A percentile compares a stretch with the other conserved stretches of the same genome.
Evolutionary conservation across 2,888 invertebrate genomes (phyloP).

Genomic region (Cremastinae sp.): DNA sequence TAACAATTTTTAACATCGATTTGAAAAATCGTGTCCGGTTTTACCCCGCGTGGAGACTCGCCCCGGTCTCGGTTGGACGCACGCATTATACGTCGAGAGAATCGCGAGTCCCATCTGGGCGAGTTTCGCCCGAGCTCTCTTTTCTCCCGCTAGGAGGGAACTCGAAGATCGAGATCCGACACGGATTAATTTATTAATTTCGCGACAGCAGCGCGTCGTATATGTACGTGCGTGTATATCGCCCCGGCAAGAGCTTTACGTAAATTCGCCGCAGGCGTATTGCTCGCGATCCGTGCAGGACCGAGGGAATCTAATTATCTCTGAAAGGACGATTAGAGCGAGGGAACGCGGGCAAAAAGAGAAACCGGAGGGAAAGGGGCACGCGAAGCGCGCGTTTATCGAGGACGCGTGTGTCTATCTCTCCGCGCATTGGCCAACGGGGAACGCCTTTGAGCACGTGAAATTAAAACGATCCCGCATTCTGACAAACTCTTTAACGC

Average conservation of each 20-base stretch:
- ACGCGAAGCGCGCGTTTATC: slow-evolving; percentile 35
- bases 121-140: slow-evolving; percentile 42
- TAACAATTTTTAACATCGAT: no score
- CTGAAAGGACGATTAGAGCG: slow-evolving; percentile 47
- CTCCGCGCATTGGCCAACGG: background rate
- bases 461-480: no score
- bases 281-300: slow-evolving; percentile 38
- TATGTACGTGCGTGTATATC: slow-evolving; percentile 4
- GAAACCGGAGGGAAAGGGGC: background rate
- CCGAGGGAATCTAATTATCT: slow-evolving; percentile 54
- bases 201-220: no score
- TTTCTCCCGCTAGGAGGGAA: background rate
- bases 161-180: slow-evolving; percentile 54
- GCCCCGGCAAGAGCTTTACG: background rate
- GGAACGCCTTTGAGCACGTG: no score
- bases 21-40: no score
- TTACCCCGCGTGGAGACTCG: no score
- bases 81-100: slow-evolving; percentile 6
- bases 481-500: no score
- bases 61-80: no score
- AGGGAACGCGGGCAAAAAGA: slow-evolving; percentile 11
- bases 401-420: slow-evolving; percentile 24
- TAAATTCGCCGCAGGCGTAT: slow-evolving; percentile 28
- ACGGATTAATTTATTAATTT: slow-evolving; percentile 61
- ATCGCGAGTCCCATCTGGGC: slow-evolving; percentile 52